Percentiles rank a stretch among this genome's conserved stretches.
Evolutionary conservation across 2,888 invertebrate species (phyloP).

Genomic region (Melitaea athalia): DNA sequence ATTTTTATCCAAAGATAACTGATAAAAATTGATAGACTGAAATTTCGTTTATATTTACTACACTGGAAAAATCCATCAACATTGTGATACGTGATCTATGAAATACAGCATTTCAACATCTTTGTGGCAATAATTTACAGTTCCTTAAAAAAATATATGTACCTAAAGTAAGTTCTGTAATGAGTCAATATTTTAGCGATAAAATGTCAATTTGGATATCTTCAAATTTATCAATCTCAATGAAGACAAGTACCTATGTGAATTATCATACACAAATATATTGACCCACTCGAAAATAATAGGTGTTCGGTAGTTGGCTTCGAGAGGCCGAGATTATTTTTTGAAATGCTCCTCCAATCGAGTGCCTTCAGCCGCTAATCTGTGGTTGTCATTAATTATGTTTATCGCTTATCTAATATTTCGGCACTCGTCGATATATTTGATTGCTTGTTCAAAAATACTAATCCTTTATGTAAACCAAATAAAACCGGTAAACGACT

Average conservation of each 20-base stretch:
- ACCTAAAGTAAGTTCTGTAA: background rate
- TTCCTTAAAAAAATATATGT: background rate
- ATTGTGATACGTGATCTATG: background rate
- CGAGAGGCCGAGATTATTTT: constrained; percentile 80
- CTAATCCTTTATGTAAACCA: constrained; percentile 33
- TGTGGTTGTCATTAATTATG: constrained; percentile 80
- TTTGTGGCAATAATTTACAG: background rate
- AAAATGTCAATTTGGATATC: constrained; percentile 35
- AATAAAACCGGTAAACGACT: background rate
- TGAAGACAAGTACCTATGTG: constrained; percentile 41
- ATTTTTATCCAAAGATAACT: constrained; percentile 52
- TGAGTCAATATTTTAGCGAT: constrained; percentile 14
- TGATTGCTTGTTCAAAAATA: constrained; percentile 59
- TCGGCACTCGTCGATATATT: constrained; percentile 67
- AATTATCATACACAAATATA: constrained; percentile 70
- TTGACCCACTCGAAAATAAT: constrained; percentile 77
- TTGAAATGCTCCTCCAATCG: constrained; percentile 79
- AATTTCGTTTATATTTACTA: background rate
- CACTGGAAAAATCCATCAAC: constrained; percentile 12
- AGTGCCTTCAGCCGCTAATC: constrained; percentile 77
- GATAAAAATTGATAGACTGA: constrained; percentile 48
- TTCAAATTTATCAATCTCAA: constrained; percentile 37
- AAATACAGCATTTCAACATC: constrained; percentile 1
- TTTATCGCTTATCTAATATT: constrained; percentile 80
- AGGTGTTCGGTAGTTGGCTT: constrained; percentile 70